Base-by-base conservation (phyloP, 1,140 invertebrate genomes). In the Macrocentrus cingulum region DNA sequence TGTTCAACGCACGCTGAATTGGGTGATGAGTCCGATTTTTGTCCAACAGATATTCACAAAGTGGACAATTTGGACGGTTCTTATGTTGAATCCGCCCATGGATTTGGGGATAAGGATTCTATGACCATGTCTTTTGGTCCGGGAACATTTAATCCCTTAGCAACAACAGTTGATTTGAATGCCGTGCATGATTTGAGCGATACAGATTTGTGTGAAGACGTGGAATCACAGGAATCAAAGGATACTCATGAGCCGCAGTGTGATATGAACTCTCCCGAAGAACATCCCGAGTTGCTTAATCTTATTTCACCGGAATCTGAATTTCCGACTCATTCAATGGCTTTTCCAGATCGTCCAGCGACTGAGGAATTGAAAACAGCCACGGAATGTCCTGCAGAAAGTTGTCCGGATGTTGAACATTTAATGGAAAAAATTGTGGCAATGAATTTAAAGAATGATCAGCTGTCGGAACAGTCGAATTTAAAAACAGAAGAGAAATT, bases 111-210 rank as follows among this genome's bases (percentile, higher is more conserved):
- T 1, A 70, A 80, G 56, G 84, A 88, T 76, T 84, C 85, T 5
- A 88, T 88, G 86, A 83, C 84, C 11, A 87, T 87, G 82, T 88
- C 86, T 8, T 84, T 86, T 62, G 85, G 86, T 46, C 85, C 86
- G 39, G 82, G 84, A 55, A 84, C 86, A 62, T 81, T 85, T 56
- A 81, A 84, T 63, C 80, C 82, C 8, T 82, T 84, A 63, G 80
- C 83, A 2, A 79, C 80, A 58, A 76, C 79, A 36, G 81, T 85
- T 8, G 86, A 87, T 67, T 68, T 87, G 2, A 87, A 88, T 66
- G 84, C 84, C 51, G 84, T 87, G 8, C 86, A 87, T 58, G 74
- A 79, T 23, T 65, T 87, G 32, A 83, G 80, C 4, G 84, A 85
- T 32, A 79, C 75, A 34, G 82, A 85, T 67, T 69, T 86, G 15